Evolutionary conservation across 1,140 invertebrate genomes (phyloP), one percentile per base, ranked within the genome.

Genomic region (Heterodera schachtii): DNA sequence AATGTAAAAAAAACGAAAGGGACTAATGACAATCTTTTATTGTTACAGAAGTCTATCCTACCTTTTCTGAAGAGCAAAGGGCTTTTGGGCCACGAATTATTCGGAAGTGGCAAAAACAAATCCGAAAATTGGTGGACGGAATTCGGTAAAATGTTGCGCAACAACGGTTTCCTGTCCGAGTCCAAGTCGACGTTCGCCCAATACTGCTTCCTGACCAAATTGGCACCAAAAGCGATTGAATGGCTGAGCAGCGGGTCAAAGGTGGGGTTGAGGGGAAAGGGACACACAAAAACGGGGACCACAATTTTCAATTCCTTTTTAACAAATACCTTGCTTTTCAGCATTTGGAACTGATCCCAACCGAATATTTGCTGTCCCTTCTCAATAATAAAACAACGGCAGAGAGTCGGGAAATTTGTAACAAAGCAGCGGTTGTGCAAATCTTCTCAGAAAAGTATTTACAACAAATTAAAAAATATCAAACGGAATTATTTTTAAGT

Each of bases 121-220:
- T 46, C 81, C 7, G 79, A 82, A 46, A 52, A 41, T 52, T 82
- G 81, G 81, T 82, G 81, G 81, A 82, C 43, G 31, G 81, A 82
- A 8, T 74, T 82, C 5, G 80, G 81, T 43, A 82, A 81, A 73
- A 43, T 82, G 67, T 46, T 82, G 41, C 69, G 73, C 13, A 80
- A 82, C 66, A 82, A 82, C 75, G 81, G 81, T 41, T 82, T 73
- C 73, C 47, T 82, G 52, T 9, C 49, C n/a, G 81, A 82, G n/a
- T 71, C 67, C 9, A 82, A 82, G 70, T 47, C 73, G 19, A 64
- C 49, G n/a, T 82, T 82, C 43, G 43, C 19, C 66, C 78, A 82
- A 21, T 82, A n/a, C 49, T 73, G 80, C 5, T 80, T 44, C 82
- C 46, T 83, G 46, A 81, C 80, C n/a, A 64, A 82, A 44, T 13